A percentile compares a stretch with the other conserved stretches of the same genome.
These are phyloP conservation scores for Drosophila azteca DNA, from an alignment of 1,140 invertebrate genomes.

Conservation along the genomic window DNA sequence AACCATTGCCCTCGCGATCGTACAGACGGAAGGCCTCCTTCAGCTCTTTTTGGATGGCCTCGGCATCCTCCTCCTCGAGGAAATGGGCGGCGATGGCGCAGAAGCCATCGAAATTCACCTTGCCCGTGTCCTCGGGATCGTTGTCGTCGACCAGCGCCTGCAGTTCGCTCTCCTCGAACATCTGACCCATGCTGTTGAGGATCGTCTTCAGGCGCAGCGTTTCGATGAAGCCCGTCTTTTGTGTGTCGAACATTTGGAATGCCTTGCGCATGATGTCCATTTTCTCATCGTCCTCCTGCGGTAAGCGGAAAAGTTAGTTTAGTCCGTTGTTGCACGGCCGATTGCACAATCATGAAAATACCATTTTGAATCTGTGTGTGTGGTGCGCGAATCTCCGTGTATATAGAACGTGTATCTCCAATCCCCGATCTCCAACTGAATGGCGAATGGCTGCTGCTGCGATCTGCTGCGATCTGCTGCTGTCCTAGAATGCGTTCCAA, in stretches of 20 bases:
- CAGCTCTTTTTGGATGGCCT: conserved; percentile 96
- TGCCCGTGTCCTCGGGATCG: conserved; percentile 93
- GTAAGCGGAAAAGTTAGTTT: conserved; percentile 61
- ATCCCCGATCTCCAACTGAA: conserved; percentile 23
- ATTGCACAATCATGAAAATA: conserved; percentile 46
- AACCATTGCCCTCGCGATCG: conserved; percentile 94
- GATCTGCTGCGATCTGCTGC: conserved; percentile 12
- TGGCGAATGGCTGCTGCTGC: neutral
- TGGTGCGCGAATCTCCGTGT: conserved; percentile 2
- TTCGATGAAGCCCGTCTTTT: conserved; percentile 94
- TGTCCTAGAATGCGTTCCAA: conserved; percentile 57
- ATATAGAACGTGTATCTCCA: conserved; percentile 10
- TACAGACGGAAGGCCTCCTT: conserved; percentile 95
- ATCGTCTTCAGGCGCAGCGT: conserved; percentile 95
- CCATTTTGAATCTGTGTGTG: conserved; percentile 59
- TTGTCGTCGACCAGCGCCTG: conserved; percentile 92
- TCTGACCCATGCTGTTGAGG: conserved; percentile 96
- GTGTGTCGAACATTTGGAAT: conserved; percentile 97
- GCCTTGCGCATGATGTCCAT: conserved; percentile 95
- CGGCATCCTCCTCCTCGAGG: conserved; percentile 94
- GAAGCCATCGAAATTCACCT: conserved; percentile 97
- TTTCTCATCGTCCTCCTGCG: conserved; percentile 88
- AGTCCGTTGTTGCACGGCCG: neutral
- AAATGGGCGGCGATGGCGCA: conserved; percentile 95
- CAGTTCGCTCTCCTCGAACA: conserved; percentile 94